phyloP scores from a whole-genome alignment of 2,888 invertebrate species.

The Aelia acuminata region DNA sequence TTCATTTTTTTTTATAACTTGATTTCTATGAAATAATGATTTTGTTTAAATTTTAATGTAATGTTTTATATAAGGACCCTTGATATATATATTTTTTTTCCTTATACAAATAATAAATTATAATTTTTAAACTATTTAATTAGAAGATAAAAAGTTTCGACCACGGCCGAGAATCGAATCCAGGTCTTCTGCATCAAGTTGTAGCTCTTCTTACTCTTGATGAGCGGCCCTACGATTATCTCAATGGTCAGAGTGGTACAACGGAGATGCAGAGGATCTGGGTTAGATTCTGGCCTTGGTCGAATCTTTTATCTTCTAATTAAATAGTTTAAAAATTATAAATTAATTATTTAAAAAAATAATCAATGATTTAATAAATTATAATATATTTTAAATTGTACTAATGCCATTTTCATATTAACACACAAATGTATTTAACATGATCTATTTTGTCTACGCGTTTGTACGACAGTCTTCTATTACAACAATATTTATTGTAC shows the following conservation, averaged over 20 bases:
- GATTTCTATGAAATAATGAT: background rate
- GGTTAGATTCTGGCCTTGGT: no score
- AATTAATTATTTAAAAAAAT: no score
- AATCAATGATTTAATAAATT: background rate
- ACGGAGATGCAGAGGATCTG: no score
- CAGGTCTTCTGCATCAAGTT: no score
- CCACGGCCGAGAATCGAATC: no score
- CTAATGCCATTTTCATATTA: background rate
- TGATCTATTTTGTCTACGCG: background rate
- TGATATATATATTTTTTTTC: background rate
- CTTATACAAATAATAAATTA: background rate
- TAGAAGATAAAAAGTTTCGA: no score
- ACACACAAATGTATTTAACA: background rate
- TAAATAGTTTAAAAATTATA: no score
- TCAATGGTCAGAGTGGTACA: no score
- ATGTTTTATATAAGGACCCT: background rate
- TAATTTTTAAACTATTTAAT: no score
- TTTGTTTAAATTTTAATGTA: background rate
- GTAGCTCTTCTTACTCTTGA: no score
- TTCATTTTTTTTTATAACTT: background rate
- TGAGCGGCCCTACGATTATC: no score
- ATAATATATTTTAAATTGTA: background rate
- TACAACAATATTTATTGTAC: conserved; percentile 5
- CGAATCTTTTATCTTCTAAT: no score
- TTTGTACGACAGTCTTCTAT: background rate